A percentile compares a stretch with the other conserved stretches of the same genome.
phyloP scores from a whole-genome alignment of 2,113 vertebrate species.

The Centropristis striata region DNA sequence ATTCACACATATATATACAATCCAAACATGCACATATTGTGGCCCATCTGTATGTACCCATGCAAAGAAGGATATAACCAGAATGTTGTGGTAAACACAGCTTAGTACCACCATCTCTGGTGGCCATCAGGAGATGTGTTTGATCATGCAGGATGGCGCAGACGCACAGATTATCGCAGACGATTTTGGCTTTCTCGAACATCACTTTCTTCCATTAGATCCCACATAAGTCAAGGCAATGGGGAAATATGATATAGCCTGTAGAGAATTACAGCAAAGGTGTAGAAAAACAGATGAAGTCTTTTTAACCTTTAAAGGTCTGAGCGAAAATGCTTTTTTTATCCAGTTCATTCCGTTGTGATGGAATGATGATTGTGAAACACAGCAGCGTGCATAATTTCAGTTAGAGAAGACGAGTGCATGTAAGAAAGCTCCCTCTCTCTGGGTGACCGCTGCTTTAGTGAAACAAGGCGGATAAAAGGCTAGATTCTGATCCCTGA shows the following conservation, averaged over 20 bases:
- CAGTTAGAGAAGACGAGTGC: constrained; percentile 41
- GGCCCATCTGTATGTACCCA: constrained; percentile 66
- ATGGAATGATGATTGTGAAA: constrained; percentile 42
- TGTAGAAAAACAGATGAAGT: constrained; percentile 23
- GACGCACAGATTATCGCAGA: constrained; percentile 57
- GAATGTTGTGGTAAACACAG: constrained; percentile 66
- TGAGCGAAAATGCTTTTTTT: constrained; percentile 21
- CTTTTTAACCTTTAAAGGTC: constrained; percentile 30
- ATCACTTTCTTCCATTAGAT: constrained; percentile 54
- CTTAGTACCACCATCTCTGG: constrained; percentile 51
- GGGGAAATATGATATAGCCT: constrained; percentile 14
- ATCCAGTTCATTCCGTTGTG: constrained; percentile 23
- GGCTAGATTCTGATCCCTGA: constrained; percentile 76
- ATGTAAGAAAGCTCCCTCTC: constrained; percentile 64
- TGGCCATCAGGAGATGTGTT: constrained; percentile 58
- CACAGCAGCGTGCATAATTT: constrained; percentile 62
- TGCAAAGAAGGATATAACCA: constrained; percentile 50
- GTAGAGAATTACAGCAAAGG: constrained; percentile 12
- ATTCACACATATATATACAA: constrained; percentile 57
- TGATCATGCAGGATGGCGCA: constrained; percentile 62
- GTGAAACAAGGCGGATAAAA: constrained; percentile 84
- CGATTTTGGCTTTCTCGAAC: constrained; percentile 22
- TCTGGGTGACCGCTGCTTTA: constrained; percentile 76
- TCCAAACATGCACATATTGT: constrained; percentile 72
- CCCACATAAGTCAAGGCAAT: constrained; percentile 34